Conservation (phyloP, 2,888 invertebrate genomes). For the Tineola bisselliella region DNA sequence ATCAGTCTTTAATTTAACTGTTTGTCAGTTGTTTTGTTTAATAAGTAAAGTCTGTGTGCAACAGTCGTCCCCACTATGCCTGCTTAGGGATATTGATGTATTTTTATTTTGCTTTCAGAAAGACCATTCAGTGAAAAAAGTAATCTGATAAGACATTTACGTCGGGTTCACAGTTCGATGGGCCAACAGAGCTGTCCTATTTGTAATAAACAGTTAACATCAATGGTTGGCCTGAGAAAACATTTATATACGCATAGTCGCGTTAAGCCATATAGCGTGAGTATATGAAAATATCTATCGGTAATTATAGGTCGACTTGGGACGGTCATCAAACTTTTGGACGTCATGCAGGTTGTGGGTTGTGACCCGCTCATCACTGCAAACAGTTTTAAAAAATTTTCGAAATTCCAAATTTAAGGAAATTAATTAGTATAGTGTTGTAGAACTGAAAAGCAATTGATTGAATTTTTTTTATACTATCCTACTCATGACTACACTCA, state of each 20-base stretch:
- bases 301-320: not conserved
- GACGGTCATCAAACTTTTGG: too few species aligned
- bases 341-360: too few species aligned
- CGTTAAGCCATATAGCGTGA: constrained; percentile 48
- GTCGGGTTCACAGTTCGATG: constrained; percentile 47
- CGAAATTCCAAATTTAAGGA: too few species aligned
- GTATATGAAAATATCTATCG: constrained; percentile 16
- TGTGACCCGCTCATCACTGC: too few species aligned
- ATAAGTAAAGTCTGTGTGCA: too few species aligned
- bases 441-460: too few species aligned
- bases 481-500: not conserved
- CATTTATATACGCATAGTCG: constrained; percentile 61
- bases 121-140: constrained; percentile 56
- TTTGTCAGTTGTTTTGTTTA: too few species aligned
- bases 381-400: too few species aligned
- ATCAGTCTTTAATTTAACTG: too few species aligned
- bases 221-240: constrained; percentile 40
- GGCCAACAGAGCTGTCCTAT: constrained; percentile 51
- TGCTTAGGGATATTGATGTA: not conserved
- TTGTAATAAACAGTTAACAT: constrained; percentile 46
- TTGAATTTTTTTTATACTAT: too few species aligned
- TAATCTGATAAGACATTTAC: constrained; percentile 62
- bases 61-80: not conserved
- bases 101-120: constrained; percentile 25
- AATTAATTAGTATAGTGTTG: too few species aligned